Evolutionary conservation across 2,888 invertebrate genomes (phyloP), one percentile per base, ranked within the genome.

Genomic region (Cremastobaeus sp.): DNA sequence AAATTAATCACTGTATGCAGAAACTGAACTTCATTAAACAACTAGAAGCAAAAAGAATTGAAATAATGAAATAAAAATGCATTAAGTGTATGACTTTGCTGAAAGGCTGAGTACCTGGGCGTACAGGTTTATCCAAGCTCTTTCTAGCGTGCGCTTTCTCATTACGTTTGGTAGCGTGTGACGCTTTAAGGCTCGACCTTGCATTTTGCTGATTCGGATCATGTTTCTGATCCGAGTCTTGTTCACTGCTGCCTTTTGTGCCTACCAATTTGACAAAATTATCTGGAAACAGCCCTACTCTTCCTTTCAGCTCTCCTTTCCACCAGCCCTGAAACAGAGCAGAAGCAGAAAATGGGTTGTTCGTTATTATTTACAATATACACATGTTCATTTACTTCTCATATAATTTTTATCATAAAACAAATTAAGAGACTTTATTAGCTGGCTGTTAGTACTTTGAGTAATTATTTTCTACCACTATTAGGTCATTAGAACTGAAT

Each of bases 231-330:
- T 80, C 77, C 32, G 79, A 80, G 28, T 82, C 80, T 9, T 34
- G 9, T 1, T 25, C 25, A 18, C 11, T 32, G 12, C 82, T 83
- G 2, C 54, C 65, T 55, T 81, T 79, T 8, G 47, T n/a, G n/a
- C 74, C 75, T 77, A 95, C 83, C 34, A 95, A 85, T 82, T 93
- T 92, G 11, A 97, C 96, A 88, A 99, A 99, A 90, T 99, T 99
- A 86, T 99, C 98, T 0, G 99, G 99, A 88, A 99, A 99, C 1
- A 99, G 92, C 3, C 99, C 99, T 57, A 94, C 89, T 84, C 93
- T 92, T 35, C 98, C 98, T 80, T 92, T 91, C 0, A 97, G 85
- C 89, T 99, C 98, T 47, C 99, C 99, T 87, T 94, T 94, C 97
- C 98, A 99, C 99, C 99, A 99, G 60, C 99, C 99, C 81, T 86